Evolutionary conservation across 2,113 vertebrate genomes (phyloP), one percentile per base, ranked within the genome.

Genomic region (Hippocampus mohnikei): DNA sequence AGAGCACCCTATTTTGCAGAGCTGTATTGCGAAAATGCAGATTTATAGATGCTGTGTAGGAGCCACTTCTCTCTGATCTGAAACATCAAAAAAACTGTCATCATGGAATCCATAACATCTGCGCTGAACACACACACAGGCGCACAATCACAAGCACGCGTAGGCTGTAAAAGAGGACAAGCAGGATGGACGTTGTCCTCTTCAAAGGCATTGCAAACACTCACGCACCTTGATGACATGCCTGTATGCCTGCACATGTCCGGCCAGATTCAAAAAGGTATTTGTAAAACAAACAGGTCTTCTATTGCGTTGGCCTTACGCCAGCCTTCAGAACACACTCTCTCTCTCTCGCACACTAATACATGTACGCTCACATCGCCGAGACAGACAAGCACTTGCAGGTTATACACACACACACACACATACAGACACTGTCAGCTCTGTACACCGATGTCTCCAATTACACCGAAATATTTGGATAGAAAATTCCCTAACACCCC

Each of bases 401-500:
- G 69, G 76, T 78, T 75, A 71, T 56, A 23, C 64, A 23, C 59
- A 79, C 70, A 37, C 68, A 27, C 29, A 33, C 29, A 33, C 29
- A 37, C 66, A 27, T 68, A 59, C 75, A 29, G 10, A 59, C 77
- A 58, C 80, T 6, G 41, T 60, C 29, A 27, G 29, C 71, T 78
- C 58, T 56, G 55, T 79, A 56, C 52, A 25, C 42, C 60, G 50
- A 78, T 64, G 74, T 85, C 85, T 87, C 83, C 85, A 81, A 77
- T 89, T 88, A 89, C 87, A 88, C 79, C 70, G 71, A 73, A 70
- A 86, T 88, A 84, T 88, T 90, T 87, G 71, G 73, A 83, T 84
- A 87, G 80, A 88, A 78, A 89, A 88, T 88, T 88, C 86, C 76
- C 84, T 61, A 40, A 81, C 84, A 84, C 88, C 70, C 82, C 84